These are phyloP conservation scores for Labrus mixtus DNA, from an alignment of 2,113 vertebrate genomes.

Conservation along the genomic window DNA sequence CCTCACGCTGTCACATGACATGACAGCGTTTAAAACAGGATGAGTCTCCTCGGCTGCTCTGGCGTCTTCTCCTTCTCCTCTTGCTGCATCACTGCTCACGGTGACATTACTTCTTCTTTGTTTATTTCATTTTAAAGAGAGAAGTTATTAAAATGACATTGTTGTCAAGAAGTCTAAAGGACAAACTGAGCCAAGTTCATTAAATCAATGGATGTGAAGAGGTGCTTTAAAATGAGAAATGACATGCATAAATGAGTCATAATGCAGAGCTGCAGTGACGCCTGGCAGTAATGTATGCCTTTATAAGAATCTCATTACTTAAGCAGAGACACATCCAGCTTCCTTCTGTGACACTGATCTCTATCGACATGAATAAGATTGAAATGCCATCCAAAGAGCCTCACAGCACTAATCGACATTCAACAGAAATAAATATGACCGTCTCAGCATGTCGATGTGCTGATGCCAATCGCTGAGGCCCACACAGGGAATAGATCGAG, in stretches of 20 bases:
- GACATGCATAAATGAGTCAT: constrained; percentile 58
- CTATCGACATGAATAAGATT: constrained; percentile 56
- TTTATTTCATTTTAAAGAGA: background rate
- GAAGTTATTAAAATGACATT: constrained; percentile 54
- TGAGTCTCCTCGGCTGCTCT: constrained; percentile 11
- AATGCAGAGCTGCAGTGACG: constrained; percentile 19
- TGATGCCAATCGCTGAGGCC: background rate
- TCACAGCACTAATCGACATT: constrained; percentile 55
- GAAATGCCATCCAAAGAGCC: constrained; percentile 43
- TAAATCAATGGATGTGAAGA: constrained; percentile 44
- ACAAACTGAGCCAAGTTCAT: constrained; percentile 42
- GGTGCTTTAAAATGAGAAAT: constrained; percentile 46
- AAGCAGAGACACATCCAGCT: constrained; percentile 19
- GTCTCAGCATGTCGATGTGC: constrained; percentile 48
- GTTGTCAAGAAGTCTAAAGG: constrained; percentile 48
- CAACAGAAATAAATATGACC: constrained; percentile 41
- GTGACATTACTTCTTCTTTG: constrained; percentile 11
- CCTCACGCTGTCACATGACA: background rate
- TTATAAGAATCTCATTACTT: constrained; percentile 61
- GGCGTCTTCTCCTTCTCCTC: constrained; percentile 5
- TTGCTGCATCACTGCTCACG: constrained; percentile 5
- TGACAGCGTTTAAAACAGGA: background rate
- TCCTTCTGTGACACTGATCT: constrained; percentile 53
- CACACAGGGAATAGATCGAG: background rate
- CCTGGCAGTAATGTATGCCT: constrained; percentile 53